Base-by-base conservation (phyloP, 2,888 invertebrate species). In the Mesorhabditis sp. region DNA sequence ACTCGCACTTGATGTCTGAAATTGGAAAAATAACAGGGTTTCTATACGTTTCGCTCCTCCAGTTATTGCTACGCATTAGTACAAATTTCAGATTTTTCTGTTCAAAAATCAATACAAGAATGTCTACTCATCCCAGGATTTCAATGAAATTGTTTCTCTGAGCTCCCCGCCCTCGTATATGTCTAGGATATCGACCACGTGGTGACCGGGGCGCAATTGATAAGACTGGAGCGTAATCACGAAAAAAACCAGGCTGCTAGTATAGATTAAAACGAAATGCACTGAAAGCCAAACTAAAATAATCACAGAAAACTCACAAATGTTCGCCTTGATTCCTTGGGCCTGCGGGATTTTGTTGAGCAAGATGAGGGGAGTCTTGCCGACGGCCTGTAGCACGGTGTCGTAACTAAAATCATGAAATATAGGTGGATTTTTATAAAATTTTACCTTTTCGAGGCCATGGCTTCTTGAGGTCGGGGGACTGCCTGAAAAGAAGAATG, bases 1-100 rank as follows among this genome's bases (percentile, higher is more conserved):
- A 98, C 87, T 98, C 98, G 87, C 96, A 96, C 89, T 98, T 98
- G 67, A 90, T 97, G 89, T 93, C 95, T 96, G 85, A 74, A 87
- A 76, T 13, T 50, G 58, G n/a, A 28, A 28, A 28, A 28, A 28
- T 28, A 28, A 28, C 28, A 28, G 28, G 10, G n/a, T 58, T 58
- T n/a, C 58, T n/a, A 58, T 58, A 10, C 28, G 28, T 28, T 28
- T 28, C 28, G 28, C 28, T 28, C 28, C 28, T 28, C 28, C 28
- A 28, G 28, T 28, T 28, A 28, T 28, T 28, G 28, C 28, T 28
- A 28, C 28, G 28, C 28, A 28, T 28, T 28, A 28, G 28, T 28
- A 28, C 28, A 28, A 28, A 28, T 28, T 28, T 28, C 28, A 28
- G 28, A 28, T 28, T 28, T 28, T 28, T 28, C 28, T 28, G 28